These are phyloP conservation scores for Rafetus swinhoei DNA, from an alignment of 2,113 vertebrate genomes.

Conservation along the genomic window DNA sequence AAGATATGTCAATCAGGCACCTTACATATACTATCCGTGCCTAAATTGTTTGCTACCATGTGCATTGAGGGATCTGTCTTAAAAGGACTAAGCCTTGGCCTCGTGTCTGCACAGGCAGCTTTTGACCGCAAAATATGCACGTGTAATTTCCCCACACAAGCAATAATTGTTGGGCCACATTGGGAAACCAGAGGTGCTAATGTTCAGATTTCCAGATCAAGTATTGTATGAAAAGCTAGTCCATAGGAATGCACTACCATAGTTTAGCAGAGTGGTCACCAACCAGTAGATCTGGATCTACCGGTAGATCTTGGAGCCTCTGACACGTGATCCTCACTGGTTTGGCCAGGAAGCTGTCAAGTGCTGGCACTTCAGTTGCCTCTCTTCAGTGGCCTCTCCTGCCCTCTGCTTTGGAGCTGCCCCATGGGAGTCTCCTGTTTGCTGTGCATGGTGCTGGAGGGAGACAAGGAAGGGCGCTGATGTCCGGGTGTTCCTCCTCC, in stretches of 20 bases:
- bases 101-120: background rate
- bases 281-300: no score
- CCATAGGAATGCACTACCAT: background rate
- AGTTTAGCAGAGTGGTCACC: background rate
- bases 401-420: no score
- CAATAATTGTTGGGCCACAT: constrained; percentile 7
- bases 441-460: no score
- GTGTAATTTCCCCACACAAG: background rate
- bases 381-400: no score
- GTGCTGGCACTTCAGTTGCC: no score
- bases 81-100: background rate
- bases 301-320: no score
- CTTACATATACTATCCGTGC: background rate
- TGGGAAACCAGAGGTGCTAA: background rate
- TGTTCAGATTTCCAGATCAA: background rate
- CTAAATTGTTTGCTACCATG: background rate
- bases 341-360: no score
- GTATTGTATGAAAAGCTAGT: background rate
- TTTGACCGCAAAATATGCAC: background rate
- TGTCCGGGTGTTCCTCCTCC: no score
- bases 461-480: no score
- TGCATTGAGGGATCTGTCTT: background rate
- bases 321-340: no score
- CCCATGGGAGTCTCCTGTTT: no score
- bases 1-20: background rate